These are phyloP conservation scores for Falco cherrug DNA, from an alignment of 2,797 vertebrate genomes.

Conservation along the genomic window DNA sequence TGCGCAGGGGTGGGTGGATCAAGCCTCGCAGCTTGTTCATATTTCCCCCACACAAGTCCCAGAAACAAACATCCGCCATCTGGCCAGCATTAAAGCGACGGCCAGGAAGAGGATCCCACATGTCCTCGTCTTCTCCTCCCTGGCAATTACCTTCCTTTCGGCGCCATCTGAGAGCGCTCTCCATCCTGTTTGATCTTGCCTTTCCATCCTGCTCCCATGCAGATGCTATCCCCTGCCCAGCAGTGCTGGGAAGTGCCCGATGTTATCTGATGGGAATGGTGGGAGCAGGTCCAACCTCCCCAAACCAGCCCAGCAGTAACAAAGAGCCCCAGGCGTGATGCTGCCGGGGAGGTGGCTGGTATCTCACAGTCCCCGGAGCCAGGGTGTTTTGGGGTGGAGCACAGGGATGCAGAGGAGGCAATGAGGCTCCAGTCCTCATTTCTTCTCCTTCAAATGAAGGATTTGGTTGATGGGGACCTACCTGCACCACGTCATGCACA, in stretches of 20 bases:
- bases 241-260: background rate
- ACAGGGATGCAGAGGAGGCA: background rate
- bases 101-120: conserved; percentile 42
- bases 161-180: background rate
- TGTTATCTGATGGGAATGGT: background rate
- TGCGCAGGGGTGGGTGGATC: background rate
- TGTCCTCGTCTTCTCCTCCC: conserved; percentile 11
- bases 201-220: background rate
- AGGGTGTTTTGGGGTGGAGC: background rate
- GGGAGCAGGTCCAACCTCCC: background rate
- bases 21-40: conserved; percentile 2
- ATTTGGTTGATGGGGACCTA: background rate
- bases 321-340: background rate
- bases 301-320: background rate
- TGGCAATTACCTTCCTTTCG: background rate
- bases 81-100: background rate
- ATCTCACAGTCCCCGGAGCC: background rate
- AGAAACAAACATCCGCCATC: conserved; percentile 56
- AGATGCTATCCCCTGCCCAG: background rate
- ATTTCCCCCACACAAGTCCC: conserved; percentile 22
- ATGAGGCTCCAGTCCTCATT: background rate
- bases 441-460: background rate
- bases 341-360: background rate
- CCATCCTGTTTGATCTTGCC: background rate
- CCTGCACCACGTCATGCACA: rapidly evolving